phyloP scores from a whole-genome alignment of 1,140 invertebrate species.

The Eurosta solidaginis region DNA sequence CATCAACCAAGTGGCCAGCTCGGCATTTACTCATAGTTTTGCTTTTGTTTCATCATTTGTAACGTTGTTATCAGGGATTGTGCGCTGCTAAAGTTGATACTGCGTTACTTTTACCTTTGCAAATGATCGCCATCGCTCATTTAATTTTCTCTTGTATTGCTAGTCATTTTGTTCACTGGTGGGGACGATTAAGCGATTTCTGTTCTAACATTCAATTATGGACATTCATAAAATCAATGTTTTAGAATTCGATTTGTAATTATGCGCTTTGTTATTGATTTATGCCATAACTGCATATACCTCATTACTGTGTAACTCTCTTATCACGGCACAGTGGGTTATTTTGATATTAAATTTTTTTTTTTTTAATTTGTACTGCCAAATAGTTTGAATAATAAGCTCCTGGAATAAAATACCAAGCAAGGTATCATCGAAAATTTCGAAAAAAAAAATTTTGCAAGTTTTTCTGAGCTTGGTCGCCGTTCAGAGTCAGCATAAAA shows the following conservation, averaged over 20 bases:
- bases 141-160: not conserved
- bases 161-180: not conserved
- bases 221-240: not conserved
- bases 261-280: not conserved
- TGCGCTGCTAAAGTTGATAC: not conserved
- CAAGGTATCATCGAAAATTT: too few relatives aligned
- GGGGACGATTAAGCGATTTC: not conserved
- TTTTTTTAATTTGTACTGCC: too few relatives aligned
- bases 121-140: not conserved
- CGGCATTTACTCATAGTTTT: not conserved
- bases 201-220: too few relatives aligned
- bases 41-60: too few relatives aligned
- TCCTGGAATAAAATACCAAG: too few relatives aligned
- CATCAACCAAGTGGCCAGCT: conserved; percentile 1
- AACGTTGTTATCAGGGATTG: too few relatives aligned
- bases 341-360: too few relatives aligned
- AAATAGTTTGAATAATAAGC: too few relatives aligned
- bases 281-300: conserved; percentile 23
- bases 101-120: not conserved
- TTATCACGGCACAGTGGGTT: too few relatives aligned
- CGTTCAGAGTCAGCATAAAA: too few relatives aligned
- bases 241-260: conserved; percentile 1
- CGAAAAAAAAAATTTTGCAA: too few relatives aligned
- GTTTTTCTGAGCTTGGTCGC: too few relatives aligned
- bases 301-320: not conserved